A percentile compares a stretch with the other conserved stretches of the same genome.
phyloP scores from a whole-genome alignment of 2,113 vertebrate species.

The Drymodes brunneopygia region DNA sequence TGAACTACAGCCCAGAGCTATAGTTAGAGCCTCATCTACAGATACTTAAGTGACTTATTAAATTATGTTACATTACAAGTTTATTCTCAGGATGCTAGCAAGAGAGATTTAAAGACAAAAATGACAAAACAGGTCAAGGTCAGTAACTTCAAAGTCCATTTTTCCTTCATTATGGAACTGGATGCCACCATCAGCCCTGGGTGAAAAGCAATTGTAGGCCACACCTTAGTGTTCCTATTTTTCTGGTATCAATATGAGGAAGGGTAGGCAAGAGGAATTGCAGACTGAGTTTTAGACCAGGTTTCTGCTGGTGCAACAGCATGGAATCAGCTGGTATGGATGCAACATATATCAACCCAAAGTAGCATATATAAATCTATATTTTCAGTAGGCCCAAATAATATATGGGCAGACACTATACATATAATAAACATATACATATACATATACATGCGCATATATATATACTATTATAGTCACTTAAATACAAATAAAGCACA shows the following conservation, averaged over 20 bases:
- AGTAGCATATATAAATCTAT: not conserved
- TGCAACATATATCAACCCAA: not conserved
- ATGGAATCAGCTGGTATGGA: not conserved
- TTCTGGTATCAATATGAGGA: not conserved
- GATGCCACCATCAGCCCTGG: not conserved
- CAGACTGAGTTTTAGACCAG: not conserved
- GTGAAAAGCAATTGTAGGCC: not conserved
- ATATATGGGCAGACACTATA: not conserved
- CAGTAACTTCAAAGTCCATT: not conserved
- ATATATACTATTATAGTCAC: not conserved
- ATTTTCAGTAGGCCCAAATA: not conserved
- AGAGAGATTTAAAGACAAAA: not conserved
- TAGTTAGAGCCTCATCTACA: not conserved
- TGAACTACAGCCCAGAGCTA: not conserved
- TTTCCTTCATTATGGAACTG: accelerated
- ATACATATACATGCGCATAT: not conserved
- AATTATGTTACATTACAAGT: not conserved
- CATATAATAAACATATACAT: too few relatives aligned
- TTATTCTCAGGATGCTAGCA: not conserved
- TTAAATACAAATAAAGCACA: not conserved
- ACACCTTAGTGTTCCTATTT: not conserved
- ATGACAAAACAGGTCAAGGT: not conserved
- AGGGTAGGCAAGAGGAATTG: not conserved
- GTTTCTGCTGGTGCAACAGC: not conserved
- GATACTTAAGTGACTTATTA: not conserved